Conservation (phyloP, 2,113 vertebrate species). For the Aldabrachelys gigantea region DNA sequence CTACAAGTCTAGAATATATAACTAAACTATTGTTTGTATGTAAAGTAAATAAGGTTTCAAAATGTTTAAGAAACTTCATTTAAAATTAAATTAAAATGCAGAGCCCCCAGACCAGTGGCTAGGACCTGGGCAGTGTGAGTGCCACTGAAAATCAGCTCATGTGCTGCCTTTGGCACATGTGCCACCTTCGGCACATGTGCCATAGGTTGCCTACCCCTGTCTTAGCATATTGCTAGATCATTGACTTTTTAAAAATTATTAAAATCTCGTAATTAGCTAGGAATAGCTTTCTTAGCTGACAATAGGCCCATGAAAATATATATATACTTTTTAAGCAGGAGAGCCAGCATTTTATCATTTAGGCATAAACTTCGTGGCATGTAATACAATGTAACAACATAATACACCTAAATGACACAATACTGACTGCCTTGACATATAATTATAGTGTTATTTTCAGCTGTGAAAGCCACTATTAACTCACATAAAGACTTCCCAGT, state of each 20-base stretch:
- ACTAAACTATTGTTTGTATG: too few species aligned
- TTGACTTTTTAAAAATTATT: neutral
- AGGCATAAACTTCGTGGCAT: neutral
- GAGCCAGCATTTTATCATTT: slow-evolving; percentile 42
- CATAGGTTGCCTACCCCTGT: too few species aligned
- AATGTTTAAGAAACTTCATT: too few species aligned
- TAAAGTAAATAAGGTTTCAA: too few species aligned
- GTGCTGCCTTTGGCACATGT: too few species aligned
- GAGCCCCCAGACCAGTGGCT: too few species aligned
- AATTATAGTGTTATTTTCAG: slow-evolving; percentile 28
- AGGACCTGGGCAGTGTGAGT: too few species aligned
- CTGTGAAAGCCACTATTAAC: neutral
- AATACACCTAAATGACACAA: neutral
- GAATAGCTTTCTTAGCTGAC: slow-evolving; percentile 20
- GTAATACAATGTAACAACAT: neutral
- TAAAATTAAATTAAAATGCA: too few species aligned
- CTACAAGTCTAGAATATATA: too few species aligned
- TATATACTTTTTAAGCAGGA: neutral
- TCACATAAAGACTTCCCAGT: neutral
- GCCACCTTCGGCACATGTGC: too few species aligned
- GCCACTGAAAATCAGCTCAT: too few species aligned
- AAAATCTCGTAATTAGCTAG: neutral
- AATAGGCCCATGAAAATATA: neutral
- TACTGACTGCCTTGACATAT: slow-evolving; percentile 6
- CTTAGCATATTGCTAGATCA: slow-evolving; percentile 15